A percentile compares a stretch with the other conserved stretches of the same genome.
These are phyloP conservation scores for Mustela nigripes DNA, from an alignment of 2,113 vertebrate species.

Conservation along the genomic window DNA sequence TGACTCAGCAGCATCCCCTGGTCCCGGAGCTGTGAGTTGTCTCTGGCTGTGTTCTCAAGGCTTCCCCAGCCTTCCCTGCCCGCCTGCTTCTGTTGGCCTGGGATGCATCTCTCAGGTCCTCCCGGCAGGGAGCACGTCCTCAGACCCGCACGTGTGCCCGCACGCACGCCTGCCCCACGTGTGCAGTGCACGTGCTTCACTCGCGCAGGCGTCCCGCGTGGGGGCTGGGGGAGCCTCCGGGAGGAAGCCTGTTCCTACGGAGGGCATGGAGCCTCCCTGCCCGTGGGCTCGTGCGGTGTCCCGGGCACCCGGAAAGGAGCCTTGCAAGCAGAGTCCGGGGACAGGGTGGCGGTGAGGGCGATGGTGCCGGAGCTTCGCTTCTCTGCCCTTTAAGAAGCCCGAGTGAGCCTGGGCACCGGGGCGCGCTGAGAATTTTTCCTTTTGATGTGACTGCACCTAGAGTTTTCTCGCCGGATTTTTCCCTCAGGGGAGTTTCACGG, in stretches of 20 bases:
- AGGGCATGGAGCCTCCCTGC: not conserved
- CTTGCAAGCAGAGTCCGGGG: not conserved
- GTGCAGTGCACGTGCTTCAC: not conserved
- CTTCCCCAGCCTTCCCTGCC: not conserved
- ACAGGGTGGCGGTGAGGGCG: not conserved
- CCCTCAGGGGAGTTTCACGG: not conserved
- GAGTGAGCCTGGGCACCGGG: not conserved
- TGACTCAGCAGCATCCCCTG: not conserved
- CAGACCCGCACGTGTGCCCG: not conserved
- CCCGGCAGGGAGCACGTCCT: not conserved
- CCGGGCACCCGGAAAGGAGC: accelerated
- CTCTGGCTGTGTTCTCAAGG: accelerated
- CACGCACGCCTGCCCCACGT: not conserved
- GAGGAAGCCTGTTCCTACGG: not conserved
- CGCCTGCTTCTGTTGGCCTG: not conserved
- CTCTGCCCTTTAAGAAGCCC: not conserved
- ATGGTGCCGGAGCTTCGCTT: not conserved
- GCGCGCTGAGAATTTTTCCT: not conserved
- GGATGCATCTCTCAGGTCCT: not conserved
- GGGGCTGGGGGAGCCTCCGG: not conserved
- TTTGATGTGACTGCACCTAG: not conserved
- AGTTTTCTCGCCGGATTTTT: not conserved
- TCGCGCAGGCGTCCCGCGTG: not conserved
- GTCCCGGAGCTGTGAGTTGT: not conserved
- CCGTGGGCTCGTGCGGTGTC: accelerated